These are phyloP conservation scores for Brachymystax lenok DNA, from an alignment of 2,797 vertebrate genomes.

Conservation along the genomic window DNA sequence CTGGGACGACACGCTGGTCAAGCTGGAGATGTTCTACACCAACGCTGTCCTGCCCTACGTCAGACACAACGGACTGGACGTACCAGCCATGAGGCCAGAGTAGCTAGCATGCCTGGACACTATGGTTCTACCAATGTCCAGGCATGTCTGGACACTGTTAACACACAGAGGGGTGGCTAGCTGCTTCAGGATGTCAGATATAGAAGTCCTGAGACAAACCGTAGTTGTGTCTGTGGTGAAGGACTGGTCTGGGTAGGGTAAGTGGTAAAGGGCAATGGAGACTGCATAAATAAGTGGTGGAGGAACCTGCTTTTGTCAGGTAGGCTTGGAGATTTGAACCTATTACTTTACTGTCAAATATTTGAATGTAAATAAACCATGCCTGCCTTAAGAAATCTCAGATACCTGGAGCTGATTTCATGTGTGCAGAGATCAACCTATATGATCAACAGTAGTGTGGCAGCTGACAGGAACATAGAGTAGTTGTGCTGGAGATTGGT, in stretches of 20 bases:
- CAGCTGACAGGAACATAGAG: background rate
- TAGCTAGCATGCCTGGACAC: conserved; percentile 36
- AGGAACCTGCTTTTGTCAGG: no score
- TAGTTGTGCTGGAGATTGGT: background rate
- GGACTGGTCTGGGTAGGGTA: no score
- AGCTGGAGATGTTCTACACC: conserved; percentile 77
- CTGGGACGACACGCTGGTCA: conserved; percentile 72
- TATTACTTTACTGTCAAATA: no score
- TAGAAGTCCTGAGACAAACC: background rate
- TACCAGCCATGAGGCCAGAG: conserved; percentile 41
- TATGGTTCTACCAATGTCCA: no score
- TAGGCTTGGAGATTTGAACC: no score
- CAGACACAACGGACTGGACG: background rate
- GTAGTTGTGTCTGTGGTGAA: background rate
- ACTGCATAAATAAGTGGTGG: no score
- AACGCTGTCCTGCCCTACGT: conserved; percentile 71
- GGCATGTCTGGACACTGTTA: background rate
- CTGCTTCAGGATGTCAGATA: conserved; percentile 32
- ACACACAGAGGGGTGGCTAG: background rate
- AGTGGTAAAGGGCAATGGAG: no score
- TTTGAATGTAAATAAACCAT: background rate
- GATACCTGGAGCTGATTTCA: background rate
- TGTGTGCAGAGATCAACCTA: background rate
- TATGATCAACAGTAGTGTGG: background rate
- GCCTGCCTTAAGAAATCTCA: background rate